Conservation (phyloP, 2,113 vertebrate species). For the Antechinus flavipes region DNA sequence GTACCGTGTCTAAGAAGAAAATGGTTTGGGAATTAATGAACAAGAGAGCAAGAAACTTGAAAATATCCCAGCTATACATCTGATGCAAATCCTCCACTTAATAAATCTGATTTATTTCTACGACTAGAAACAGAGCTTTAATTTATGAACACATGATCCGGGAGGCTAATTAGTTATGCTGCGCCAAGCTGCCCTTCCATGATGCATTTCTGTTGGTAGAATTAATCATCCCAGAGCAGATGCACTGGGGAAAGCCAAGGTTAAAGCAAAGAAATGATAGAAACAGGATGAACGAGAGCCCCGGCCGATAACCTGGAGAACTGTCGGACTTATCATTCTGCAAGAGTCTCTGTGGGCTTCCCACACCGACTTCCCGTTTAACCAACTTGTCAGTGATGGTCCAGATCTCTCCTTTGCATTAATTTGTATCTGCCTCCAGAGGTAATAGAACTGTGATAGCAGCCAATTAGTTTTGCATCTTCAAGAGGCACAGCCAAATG, state of each 20-base stretch:
- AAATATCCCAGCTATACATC: conserved; percentile 59
- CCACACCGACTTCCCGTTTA: conserved; percentile 77
- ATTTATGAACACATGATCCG: conserved; percentile 78
- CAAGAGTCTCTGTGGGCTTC: conserved; percentile 51
- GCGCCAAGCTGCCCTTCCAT: conserved; percentile 69
- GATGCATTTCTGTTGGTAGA: conserved; percentile 81
- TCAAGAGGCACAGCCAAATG: conserved; percentile 84
- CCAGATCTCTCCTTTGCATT: conserved; percentile 83
- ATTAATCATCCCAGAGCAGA: conserved; percentile 82
- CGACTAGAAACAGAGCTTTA: conserved; percentile 79
- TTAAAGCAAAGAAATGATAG: conserved; percentile 81
- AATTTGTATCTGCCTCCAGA: conserved; percentile 85
- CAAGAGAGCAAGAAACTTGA: conserved; percentile 23
- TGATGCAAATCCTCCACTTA: conserved; percentile 56
- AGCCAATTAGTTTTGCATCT: conserved; percentile 86
- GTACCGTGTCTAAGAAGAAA: not conserved
- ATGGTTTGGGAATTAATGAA: not conserved
- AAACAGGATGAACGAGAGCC: conserved; percentile 75
- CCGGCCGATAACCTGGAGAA: conserved; percentile 75
- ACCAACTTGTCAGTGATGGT: conserved; percentile 74
- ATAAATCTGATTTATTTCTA: conserved; percentile 79
- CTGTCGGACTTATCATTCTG: conserved; percentile 78
- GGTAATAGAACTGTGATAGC: conserved; percentile 81
- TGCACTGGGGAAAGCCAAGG: conserved; percentile 76
- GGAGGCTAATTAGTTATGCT: conserved; percentile 81